Percentiles rank a stretch among this genome's conserved stretches.
Evolutionary conservation across 2,797 vertebrate species (phyloP).

Genomic region (Spheniscus humboldti): DNA sequence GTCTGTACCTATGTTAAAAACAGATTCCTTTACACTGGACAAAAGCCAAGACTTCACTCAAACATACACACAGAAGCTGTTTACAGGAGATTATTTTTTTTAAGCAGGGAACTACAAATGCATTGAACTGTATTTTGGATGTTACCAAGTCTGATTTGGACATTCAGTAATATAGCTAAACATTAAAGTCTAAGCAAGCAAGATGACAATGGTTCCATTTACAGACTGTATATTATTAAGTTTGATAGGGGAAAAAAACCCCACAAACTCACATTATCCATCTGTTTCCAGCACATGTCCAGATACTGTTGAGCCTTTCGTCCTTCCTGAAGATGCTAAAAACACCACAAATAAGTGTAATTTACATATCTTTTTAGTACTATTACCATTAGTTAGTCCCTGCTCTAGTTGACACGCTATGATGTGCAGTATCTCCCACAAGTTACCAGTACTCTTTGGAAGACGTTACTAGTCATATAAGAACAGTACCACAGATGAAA

Average conservation of each 20-base stretch:
- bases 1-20: not conserved
- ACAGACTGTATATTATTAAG: not conserved
- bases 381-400: not conserved
- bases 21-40: not conserved
- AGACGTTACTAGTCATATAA: not conserved
- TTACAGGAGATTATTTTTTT: not conserved
- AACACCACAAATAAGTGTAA: not conserved
- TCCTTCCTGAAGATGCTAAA: conserved; percentile 96
- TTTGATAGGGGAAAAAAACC: not conserved
- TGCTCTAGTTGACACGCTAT: not conserved
- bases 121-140: not conserved
- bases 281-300: conserved; percentile 98
- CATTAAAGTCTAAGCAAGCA: not conserved
- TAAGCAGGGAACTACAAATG: not conserved
- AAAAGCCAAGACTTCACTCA: not conserved
- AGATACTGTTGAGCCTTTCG: conserved; percentile 96
- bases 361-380: not conserved
- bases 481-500: not conserved
- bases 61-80: not conserved
- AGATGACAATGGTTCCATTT: not conserved
- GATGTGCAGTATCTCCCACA: not conserved
- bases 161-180: not conserved
- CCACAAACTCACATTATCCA: conserved; percentile 92
- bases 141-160: not conserved
- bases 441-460: not conserved